Conservation (phyloP, 2,113 vertebrate genomes). For the Furnarius figulus region DNA sequence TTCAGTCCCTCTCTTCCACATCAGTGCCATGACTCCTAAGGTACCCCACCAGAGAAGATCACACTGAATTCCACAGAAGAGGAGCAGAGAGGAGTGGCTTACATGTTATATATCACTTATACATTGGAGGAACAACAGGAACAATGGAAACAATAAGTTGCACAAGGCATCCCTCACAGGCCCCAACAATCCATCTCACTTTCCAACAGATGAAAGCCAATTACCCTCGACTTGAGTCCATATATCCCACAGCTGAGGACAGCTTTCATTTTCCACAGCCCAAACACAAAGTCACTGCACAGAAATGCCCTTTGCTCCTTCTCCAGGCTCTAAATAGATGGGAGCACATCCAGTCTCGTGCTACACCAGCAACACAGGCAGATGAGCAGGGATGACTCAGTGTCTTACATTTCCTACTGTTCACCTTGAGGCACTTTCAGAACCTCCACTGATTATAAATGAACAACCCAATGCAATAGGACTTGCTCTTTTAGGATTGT, state of each 20-base stretch:
- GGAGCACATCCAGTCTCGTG: neutral
- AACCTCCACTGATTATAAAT: neutral
- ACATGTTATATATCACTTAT: rapidly evolving
- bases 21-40: neutral
- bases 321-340: neutral
- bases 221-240: neutral
- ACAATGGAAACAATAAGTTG: neutral
- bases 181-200: neutral
- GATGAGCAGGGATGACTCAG: neutral
- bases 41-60: neutral
- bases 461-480: neutral
- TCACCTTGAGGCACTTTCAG: neutral
- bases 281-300: neutral
- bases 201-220: neutral
- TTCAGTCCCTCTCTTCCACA: neutral
- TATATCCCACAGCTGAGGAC: neutral
- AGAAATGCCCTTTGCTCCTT: neutral
- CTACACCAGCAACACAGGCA: neutral
- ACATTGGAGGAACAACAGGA: neutral
- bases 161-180: neutral
- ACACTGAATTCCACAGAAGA: neutral
- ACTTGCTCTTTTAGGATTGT: neutral
- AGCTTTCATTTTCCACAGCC: neutral
- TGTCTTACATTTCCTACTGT: neutral
- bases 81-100: rapidly evolving